A percentile compares a stretch with the other conserved stretches of the same genome.
Evolutionary conservation across 1,140 invertebrate genomes (phyloP).

Genomic region (Lutraria rhynchaena): DNA sequence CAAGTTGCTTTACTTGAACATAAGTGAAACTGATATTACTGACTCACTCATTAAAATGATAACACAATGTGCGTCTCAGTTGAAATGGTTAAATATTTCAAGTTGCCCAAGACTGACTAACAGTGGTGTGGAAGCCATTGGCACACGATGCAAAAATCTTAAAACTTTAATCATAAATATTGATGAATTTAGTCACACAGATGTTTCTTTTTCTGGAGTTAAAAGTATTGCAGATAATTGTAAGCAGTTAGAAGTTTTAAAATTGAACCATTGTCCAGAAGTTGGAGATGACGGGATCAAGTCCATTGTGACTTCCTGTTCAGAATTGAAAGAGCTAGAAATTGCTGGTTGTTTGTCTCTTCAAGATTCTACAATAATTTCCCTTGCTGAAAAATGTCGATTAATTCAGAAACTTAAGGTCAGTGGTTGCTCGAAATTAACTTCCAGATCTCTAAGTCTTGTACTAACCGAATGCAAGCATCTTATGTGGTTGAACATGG

Average conservation of each 20-base stretch:
- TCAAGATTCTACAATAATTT: slow-evolving; percentile 51
- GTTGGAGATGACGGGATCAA: slow-evolving; percentile 50
- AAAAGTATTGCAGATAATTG: slow-evolving; percentile 50
- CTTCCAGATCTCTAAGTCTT: slow-evolving; percentile 47
- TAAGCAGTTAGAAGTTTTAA: slow-evolving; percentile 49
- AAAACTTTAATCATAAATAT: slow-evolving; percentile 49
- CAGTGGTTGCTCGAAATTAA: slow-evolving; percentile 55
- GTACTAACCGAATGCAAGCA: slow-evolving; percentile 50
- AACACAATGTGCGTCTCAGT: slow-evolving; percentile 13
- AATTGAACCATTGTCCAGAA: slow-evolving; percentile 55
- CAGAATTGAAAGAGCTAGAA: slow-evolving; percentile 29
- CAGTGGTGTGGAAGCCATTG: slow-evolving; percentile 42
- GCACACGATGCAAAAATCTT: slow-evolving; percentile 34
- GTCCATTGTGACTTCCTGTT: slow-evolving; percentile 44
- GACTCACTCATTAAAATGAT: slow-evolving; percentile 46
- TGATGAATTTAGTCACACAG: slow-evolving; percentile 9
- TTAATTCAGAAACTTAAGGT: slow-evolving; percentile 42
- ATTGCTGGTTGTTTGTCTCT: slow-evolving; percentile 48
- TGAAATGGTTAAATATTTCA: slow-evolving; percentile 48
- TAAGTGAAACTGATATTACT: slow-evolving; percentile 26
- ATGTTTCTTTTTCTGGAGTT: slow-evolving; percentile 55
- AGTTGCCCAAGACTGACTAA: slow-evolving; percentile 55
- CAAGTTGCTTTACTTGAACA: background rate
- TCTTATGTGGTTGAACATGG: slow-evolving; percentile 50
- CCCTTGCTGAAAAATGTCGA: slow-evolving; percentile 48